phyloP scores from a whole-genome alignment of 2,113 vertebrate species.

The Burhinus bistriatus region DNA sequence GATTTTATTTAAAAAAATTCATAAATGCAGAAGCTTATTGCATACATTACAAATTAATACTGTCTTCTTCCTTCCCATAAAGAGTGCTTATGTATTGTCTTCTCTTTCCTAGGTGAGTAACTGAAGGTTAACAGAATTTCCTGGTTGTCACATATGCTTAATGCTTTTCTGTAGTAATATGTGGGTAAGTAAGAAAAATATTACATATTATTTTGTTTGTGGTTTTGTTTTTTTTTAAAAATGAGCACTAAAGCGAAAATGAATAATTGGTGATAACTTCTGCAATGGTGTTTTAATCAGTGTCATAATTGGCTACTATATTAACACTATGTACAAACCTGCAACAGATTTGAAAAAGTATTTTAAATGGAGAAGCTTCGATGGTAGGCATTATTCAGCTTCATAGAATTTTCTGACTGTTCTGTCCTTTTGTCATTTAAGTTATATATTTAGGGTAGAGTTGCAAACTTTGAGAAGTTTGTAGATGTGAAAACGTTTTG shows the following conservation, averaged over 20 bases:
- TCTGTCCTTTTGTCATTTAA: background rate
- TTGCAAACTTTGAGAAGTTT: background rate
- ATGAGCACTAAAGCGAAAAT: background rate
- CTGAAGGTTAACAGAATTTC: slow-evolving; percentile 65
- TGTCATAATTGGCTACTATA: background rate
- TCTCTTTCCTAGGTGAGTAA: slow-evolving; percentile 76
- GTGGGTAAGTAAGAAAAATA: slow-evolving; percentile 74
- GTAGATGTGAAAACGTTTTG: background rate
- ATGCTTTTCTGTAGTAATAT: slow-evolving; percentile 45
- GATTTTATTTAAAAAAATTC: background rate
- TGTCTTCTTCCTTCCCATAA: accelerated
- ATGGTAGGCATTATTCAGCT: background rate
- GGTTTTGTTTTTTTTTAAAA: background rate
- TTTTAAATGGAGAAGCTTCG: background rate
- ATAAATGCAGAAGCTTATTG: background rate
- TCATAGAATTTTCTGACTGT: background rate
- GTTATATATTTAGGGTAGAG: background rate
- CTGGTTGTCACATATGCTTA: slow-evolving; percentile 34
- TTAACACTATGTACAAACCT: accelerated
- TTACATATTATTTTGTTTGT: background rate
- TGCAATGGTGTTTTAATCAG: background rate
- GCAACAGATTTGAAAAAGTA: background rate
- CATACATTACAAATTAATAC: background rate
- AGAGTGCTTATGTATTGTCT: background rate
- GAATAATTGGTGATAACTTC: background rate